phyloP scores from a whole-genome alignment of 2,797 vertebrate genomes.

The Huso huso region DNA sequence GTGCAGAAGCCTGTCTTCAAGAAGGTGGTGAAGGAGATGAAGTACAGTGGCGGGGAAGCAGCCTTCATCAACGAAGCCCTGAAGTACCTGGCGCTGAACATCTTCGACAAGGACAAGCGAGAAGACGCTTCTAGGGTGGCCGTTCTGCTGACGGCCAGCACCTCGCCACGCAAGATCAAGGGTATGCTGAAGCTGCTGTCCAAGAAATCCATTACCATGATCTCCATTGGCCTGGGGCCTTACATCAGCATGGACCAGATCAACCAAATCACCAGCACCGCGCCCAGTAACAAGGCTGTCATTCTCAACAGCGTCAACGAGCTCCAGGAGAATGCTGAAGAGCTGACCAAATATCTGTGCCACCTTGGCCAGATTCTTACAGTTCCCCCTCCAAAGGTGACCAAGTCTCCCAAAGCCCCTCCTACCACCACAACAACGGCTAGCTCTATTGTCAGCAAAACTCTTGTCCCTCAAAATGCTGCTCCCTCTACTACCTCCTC shows the following conservation, averaged over 20 bases:
- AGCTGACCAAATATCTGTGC: slow-evolving; percentile 74
- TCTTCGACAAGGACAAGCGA: slow-evolving; percentile 84
- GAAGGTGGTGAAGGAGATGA: slow-evolving; percentile 69
- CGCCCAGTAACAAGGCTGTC: slow-evolving; percentile 72
- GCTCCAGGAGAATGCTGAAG: slow-evolving; percentile 55
- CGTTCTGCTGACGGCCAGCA: slow-evolving; percentile 78
- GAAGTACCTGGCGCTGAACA: slow-evolving; percentile 79
- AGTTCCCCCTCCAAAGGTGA: slow-evolving; percentile 28
- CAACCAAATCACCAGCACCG: slow-evolving; percentile 71
- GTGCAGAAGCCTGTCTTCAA: slow-evolving; percentile 85
- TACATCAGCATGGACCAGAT: slow-evolving; percentile 64
- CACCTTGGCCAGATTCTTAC: slow-evolving; percentile 67
- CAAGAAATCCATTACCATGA: slow-evolving; percentile 67
- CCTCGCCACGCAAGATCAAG: slow-evolving; percentile 60
- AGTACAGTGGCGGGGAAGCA: slow-evolving; percentile 71
- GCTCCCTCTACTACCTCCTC: slow-evolving; percentile 18
- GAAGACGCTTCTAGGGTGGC: slow-evolving; percentile 74
- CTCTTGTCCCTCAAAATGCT: slow-evolving; percentile 20
- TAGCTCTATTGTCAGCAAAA: slow-evolving; percentile 6
- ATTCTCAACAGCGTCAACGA: slow-evolving; percentile 69
- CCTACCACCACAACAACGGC: slow-evolving; percentile 4
- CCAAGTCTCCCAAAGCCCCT: slow-evolving; percentile 21
- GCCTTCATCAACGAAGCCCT: slow-evolving; percentile 80
- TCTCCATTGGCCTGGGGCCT: slow-evolving; percentile 76
- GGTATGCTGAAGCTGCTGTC: slow-evolving; percentile 57